phyloP scores from a whole-genome alignment of 2,113 vertebrate genomes.

The Leiothrix lutea region DNA sequence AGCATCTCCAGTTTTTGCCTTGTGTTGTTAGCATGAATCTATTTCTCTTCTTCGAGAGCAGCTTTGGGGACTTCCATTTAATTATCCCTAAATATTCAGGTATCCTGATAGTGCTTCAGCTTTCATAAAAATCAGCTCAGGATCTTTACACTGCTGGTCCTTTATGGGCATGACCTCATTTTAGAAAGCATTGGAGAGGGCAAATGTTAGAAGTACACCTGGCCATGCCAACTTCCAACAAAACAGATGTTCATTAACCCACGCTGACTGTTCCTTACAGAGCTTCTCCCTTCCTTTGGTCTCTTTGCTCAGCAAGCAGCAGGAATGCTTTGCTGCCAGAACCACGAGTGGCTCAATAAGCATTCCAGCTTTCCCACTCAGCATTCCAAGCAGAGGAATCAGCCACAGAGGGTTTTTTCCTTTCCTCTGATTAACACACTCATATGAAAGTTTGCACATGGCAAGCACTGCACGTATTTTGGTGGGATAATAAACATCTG shows the following conservation, averaged over 20 bases:
- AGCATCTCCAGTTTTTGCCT: neutral
- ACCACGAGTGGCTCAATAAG: neutral
- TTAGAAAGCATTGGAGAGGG: neutral
- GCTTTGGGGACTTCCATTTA: neutral
- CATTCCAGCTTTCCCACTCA: conserved; percentile 11
- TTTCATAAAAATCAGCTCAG: neutral
- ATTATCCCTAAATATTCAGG: neutral
- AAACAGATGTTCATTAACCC: neutral
- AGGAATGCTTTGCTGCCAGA: neutral
- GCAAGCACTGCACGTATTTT: neutral
- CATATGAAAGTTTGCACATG: neutral
- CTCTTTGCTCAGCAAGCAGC: neutral
- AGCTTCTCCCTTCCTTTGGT: neutral
- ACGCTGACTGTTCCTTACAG: neutral
- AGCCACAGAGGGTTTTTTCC: neutral
- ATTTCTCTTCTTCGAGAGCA: neutral
- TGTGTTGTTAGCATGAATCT: neutral
- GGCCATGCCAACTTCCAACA: neutral
- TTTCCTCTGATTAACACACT: conserved; percentile 3
- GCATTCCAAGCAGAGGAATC: neutral
- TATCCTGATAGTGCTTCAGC: neutral
- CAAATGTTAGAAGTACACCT: neutral
- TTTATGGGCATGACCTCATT: neutral
- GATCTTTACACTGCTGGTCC: neutral
- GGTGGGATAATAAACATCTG: neutral